These are phyloP conservation scores for Andricus grossulariae DNA, from an alignment of 1,140 invertebrate species.

Conservation along the genomic window DNA sequence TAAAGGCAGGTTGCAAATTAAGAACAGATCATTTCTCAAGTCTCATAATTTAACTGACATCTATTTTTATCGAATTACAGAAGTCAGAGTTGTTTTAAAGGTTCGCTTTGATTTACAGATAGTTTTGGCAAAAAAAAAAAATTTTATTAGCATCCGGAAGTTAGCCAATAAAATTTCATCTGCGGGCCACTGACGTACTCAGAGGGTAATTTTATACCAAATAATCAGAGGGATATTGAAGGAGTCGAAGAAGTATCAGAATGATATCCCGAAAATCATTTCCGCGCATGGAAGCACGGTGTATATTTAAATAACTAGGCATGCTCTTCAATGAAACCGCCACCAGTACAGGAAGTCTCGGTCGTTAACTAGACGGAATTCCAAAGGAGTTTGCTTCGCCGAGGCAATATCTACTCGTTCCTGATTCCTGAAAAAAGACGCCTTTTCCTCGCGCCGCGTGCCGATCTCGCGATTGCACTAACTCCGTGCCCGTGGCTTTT, in stretches of 20 bases:
- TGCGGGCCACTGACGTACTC: too few species aligned
- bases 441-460: conserved; percentile 39
- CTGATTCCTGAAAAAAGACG: conserved; percentile 30
- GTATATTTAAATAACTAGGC: conserved; percentile 32
- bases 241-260: background rate
- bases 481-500: conserved; percentile 19
- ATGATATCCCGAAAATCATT: conserved; percentile 34
- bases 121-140: too few species aligned
- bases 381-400: conserved; percentile 44
- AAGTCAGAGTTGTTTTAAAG: too few species aligned
- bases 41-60: too few species aligned
- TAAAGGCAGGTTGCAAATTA: background rate
- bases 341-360: conserved; percentile 51
- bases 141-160: too few species aligned
- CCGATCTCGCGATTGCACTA: conserved; percentile 37
- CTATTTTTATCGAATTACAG: too few species aligned
- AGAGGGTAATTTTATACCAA: too few species aligned
- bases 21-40: too few species aligned
- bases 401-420: conserved; percentile 49
- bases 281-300: conserved; percentile 13
- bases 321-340: conserved; percentile 41
- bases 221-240: too few species aligned
- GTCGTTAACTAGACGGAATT: conserved; percentile 57
- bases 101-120: too few species aligned
- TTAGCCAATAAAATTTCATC: background rate